Evolutionary conservation across 2,113 vertebrate species (phyloP).

Genomic region (Addax nasomaculatus): DNA sequence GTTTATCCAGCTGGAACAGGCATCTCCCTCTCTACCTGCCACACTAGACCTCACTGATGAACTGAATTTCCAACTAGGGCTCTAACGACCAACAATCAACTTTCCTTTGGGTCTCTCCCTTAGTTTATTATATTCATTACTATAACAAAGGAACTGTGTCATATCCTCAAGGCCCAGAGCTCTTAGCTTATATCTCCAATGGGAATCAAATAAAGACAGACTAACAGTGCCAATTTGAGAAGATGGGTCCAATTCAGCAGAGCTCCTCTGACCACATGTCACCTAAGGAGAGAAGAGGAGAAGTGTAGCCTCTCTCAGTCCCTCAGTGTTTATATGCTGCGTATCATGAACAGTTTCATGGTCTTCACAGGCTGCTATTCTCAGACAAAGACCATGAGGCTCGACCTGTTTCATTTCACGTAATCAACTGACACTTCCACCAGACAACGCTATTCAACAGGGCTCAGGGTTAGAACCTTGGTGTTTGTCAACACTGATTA

Average conservation of each 20-base stretch:
- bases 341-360: slow-evolving; percentile 45
- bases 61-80: slow-evolving; percentile 53
- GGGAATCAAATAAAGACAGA: slow-evolving; percentile 45
- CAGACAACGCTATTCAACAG: slow-evolving; percentile 14
- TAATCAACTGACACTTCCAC: slow-evolving; percentile 36
- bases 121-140: slow-evolving; percentile 70
- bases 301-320: background rate
- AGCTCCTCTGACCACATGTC: slow-evolving; percentile 34
- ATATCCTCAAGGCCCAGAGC: slow-evolving; percentile 43
- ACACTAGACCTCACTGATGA: slow-evolving; percentile 31
- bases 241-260: slow-evolving; percentile 41
- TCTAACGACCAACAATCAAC: slow-evolving; percentile 54
- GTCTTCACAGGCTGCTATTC: slow-evolving; percentile 26
- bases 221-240: slow-evolving; percentile 43
- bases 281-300: slow-evolving; percentile 25
- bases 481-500: background rate
- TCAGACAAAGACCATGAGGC: slow-evolving; percentile 37
- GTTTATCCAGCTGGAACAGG: slow-evolving; percentile 1
- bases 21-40: slow-evolving; percentile 10
- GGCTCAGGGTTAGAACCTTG: background rate
- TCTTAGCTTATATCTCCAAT: slow-evolving; percentile 27
- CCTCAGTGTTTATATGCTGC: background rate
- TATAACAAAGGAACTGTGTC: slow-evolving; percentile 62
- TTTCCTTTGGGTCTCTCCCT: slow-evolving; percentile 57
- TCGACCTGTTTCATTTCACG: slow-evolving; percentile 33